Conservation (phyloP, 2,113 vertebrate genomes). For the Piprites chloris region DNA sequence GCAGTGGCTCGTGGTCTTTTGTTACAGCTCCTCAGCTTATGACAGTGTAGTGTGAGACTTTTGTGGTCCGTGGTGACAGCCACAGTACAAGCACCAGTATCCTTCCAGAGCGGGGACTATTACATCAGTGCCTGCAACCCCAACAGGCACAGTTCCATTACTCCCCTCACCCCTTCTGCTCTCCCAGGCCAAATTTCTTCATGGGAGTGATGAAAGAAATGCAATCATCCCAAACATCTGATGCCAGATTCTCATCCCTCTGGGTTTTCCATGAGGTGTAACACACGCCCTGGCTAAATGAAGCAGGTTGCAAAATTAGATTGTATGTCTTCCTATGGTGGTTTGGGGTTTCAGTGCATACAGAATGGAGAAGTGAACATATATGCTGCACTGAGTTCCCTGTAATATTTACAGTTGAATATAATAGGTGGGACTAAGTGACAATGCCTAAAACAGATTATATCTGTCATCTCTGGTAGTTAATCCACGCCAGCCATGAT, state of each 20-base stretch:
- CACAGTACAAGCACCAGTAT: neutral
- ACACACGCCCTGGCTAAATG: neutral
- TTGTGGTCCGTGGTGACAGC: conserved; percentile 19
- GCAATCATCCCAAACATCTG: neutral
- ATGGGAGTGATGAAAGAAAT: neutral
- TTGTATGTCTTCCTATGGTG: neutral
- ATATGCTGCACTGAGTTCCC: neutral
- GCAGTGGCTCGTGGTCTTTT: conserved; percentile 8
- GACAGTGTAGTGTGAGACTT: neutral
- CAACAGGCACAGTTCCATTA: neutral
- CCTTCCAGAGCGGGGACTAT: neutral
- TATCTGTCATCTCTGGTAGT: neutral
- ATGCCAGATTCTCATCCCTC: neutral
- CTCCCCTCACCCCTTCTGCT: neutral
- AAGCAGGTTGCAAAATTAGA: neutral
- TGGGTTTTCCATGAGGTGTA: neutral
- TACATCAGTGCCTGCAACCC: neutral
- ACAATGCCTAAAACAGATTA: neutral
- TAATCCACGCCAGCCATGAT: neutral
- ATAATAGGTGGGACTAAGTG: neutral
- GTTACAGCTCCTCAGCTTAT: neutral
- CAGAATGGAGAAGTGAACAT: neutral
- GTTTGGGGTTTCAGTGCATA: neutral
- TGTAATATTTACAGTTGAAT: neutral
- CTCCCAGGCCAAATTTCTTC: neutral